Evolutionary conservation across 2,113 vertebrate species (phyloP), one percentile per base, ranked within the genome.

Genomic region (Crotalus horridus): DNA sequence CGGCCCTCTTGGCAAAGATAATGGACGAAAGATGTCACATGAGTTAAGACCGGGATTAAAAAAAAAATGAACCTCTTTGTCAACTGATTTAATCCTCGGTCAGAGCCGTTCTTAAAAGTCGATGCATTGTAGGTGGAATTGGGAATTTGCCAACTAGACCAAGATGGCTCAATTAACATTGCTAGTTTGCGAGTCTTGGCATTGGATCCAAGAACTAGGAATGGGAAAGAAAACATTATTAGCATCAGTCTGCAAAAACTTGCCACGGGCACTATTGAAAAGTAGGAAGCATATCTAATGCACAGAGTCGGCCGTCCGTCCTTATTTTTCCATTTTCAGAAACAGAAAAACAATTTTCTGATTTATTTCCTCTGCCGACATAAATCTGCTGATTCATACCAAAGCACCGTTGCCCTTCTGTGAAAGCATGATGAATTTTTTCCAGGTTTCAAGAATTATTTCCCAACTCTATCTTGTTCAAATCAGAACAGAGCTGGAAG

Each of bases 81-180:
- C 64, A 89, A 24, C 86, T 39, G 69, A 43, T 54, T 94, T 91
- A 94, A 93, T 93, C 26, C 6, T 86, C 56, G 23, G 24, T 91
- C 74, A 87, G 26, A 90, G 26, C n/a, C 53, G 2, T 87, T 94
- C 90, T 94, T 90, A 48, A 92, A 95, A 94, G 54, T 81, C 93
- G 33, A 26, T 61, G 23, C 3, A 90, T 13, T 92, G 59, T 64
- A 61, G 39, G 33, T 20, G 46, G 86, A 23, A 64, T n/a, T 46
- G 94, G 74, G 90, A 94, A 29, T 93, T 94, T 59, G 86, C 48
- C 92, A 93, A 0, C 8, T 55, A 26, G 54, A 94, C n/a, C 6
- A 51, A 89, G 89, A 17, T 87, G 91, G 48, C 91, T 55, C 55
- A 90, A 0, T 89, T 93, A 56, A 29, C 90, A 53, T 54, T 51